Percentiles rank a stretch among this genome's conserved stretches.
Evolutionary conservation across 2,888 invertebrate species (phyloP).

Genomic region (Synergus itoensis): DNA sequence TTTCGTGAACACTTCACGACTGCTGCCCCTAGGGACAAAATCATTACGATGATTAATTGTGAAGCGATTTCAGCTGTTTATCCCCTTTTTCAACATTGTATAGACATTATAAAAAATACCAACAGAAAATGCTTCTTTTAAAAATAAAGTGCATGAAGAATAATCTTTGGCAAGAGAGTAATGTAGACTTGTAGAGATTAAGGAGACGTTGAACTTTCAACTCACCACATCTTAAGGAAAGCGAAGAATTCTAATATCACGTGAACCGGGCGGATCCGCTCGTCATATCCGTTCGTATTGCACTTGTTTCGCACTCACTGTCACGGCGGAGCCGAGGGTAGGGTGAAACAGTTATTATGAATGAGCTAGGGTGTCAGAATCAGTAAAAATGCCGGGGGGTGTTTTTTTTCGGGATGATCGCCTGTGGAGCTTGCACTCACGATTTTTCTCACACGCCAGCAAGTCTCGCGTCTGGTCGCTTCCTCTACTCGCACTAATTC

Average conservation of each 20-base stretch:
- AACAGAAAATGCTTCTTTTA: neutral
- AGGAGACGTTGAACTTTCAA: slow-evolving; percentile 43
- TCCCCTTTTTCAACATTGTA: neutral
- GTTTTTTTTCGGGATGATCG: neutral
- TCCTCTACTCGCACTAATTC: slow-evolving; percentile 38
- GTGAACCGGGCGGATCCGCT: slow-evolving; percentile 70
- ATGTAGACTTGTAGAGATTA: neutral
- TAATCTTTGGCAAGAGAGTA: neutral
- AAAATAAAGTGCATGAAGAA: neutral
- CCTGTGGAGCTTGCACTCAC: neutral
- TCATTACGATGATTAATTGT: neutral
- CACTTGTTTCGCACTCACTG: slow-evolving; percentile 48
- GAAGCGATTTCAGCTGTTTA: neutral
- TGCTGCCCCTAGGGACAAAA: neutral
- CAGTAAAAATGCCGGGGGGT: neutral
- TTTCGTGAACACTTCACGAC: neutral
- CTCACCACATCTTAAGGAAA: slow-evolving; percentile 59
- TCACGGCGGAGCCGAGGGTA: slow-evolving; percentile 1
- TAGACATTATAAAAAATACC: neutral
- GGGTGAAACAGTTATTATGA: neutral
- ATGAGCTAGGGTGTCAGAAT: neutral
- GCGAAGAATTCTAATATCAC: slow-evolving; percentile 60
- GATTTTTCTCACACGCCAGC: slow-evolving; percentile 34
- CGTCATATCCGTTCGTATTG: slow-evolving; percentile 66
- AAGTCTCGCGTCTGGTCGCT: slow-evolving; percentile 38